A percentile compares a stretch with the other conserved stretches of the same genome.
Conservation (phyloP, 2,888 invertebrate species). For the Dynastes tityus region DNA sequence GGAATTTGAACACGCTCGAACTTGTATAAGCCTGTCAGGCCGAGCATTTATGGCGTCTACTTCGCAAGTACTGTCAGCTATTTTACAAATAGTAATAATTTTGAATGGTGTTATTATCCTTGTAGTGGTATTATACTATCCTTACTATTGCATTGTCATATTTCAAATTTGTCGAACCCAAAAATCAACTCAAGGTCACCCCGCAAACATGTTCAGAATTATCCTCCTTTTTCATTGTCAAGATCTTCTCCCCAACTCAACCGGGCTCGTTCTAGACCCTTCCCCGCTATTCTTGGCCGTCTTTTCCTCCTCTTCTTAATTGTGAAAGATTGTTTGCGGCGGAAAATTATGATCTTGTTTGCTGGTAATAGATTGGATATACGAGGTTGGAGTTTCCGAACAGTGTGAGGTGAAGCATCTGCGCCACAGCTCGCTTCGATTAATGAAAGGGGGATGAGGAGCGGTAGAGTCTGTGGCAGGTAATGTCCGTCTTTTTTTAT, state of each 20-base stretch:
- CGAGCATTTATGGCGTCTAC: no score
- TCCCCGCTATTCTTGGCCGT: background rate
- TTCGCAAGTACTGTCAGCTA: no score
- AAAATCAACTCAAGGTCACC: background rate
- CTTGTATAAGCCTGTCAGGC: no score
- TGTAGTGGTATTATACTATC: no score
- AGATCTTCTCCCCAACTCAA: background rate
- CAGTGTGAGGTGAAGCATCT: background rate
- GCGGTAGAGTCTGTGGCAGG: no score
- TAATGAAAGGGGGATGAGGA: background rate
- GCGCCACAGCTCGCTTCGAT: background rate
- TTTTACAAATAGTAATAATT: no score
- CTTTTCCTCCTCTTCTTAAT: conserved; percentile 13
- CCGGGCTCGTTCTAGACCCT: background rate
- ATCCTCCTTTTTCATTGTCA: conserved; percentile 18
- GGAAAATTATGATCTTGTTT: conserved; percentile 38
- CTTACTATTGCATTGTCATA: no score
- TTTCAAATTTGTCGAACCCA: background rate
- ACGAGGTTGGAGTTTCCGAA: conserved; percentile 5
- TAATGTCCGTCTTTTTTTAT: no score
- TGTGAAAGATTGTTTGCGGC: conserved; percentile 30
- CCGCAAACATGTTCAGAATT: background rate
- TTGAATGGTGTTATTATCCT: no score
- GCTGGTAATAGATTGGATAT: conserved; percentile 24
- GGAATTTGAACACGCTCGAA: no score